Evolutionary conservation across 23 tunicate species (phyloP).

Genomic region (Pegea sp.): DNA sequence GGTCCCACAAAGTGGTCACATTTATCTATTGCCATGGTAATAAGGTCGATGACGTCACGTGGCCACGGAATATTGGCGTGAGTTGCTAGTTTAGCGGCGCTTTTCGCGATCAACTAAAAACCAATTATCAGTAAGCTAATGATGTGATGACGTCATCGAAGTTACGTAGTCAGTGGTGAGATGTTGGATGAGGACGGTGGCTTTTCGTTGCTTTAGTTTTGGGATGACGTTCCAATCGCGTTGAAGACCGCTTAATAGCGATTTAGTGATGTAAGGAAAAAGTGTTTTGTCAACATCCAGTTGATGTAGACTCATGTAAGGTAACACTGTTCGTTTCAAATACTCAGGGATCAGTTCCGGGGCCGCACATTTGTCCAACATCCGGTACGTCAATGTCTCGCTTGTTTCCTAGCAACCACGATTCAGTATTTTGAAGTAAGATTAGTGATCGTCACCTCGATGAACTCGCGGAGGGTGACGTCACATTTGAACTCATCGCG

Average conservation of each 20-base stretch:
- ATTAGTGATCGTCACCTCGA: constrained; percentile 27
- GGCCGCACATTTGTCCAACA: constrained; percentile 58
- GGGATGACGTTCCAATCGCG: neutral
- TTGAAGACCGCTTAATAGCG: neutral
- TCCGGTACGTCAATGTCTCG: constrained; percentile 32
- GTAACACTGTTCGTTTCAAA: constrained; percentile 38
- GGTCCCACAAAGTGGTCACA: no score
- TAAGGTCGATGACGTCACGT: no score
- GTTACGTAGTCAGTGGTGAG: no score
- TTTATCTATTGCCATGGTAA: no score
- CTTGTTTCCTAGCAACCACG: constrained; percentile 40
- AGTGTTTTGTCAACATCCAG: constrained; percentile 35
- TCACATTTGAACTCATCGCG: constrained; percentile 23
- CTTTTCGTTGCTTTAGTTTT: neutral
- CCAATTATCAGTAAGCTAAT: no score
- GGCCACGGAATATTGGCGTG: no score
- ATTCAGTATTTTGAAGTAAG: no score
- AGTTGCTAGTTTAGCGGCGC: no score
- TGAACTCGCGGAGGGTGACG: constrained; percentile 33
- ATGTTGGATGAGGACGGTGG: no score
- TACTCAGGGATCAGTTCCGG: constrained; percentile 38
- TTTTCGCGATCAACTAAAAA: no score
- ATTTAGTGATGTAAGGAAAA: constrained; percentile 29
- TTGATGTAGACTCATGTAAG: constrained; percentile 55
- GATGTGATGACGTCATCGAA: no score